phyloP scores from a whole-genome alignment of 2,888 invertebrate species.

The Phortica magna region DNA sequence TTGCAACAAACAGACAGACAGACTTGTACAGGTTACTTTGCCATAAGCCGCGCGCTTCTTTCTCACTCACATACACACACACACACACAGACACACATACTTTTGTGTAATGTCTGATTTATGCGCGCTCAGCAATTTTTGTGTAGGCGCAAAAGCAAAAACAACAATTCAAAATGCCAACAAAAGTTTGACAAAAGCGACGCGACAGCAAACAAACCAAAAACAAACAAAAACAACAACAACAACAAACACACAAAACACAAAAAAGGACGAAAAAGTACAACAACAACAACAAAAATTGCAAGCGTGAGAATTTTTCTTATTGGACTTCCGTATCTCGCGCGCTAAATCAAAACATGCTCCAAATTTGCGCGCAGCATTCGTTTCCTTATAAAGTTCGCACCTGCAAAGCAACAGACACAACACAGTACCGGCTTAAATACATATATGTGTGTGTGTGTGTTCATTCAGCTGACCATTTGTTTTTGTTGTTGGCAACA shows the following conservation, averaged over 20 bases:
- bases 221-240: neutral
- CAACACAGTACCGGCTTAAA: neutral
- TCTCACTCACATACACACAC: no score
- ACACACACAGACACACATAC: no score
- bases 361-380: slow-evolving; percentile 23
- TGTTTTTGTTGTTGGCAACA: slow-evolving; percentile 5
- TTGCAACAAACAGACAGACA: neutral
- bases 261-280: neutral
- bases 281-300: slow-evolving; percentile 33
- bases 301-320: slow-evolving; percentile 70
- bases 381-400: slow-evolving; percentile 28
- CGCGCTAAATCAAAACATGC: slow-evolving; percentile 30
- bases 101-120: neutral
- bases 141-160: slow-evolving; percentile 31
- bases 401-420: slow-evolving; percentile 11
- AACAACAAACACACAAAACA: no score
- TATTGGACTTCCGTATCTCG: slow-evolving; percentile 48
- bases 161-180: neutral
- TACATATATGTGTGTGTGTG: neutral
- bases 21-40: neutral
- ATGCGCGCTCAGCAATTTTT: slow-evolving; percentile 32
- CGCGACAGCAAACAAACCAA: neutral
- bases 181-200: neutral
- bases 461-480: neutral
- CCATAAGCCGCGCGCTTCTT: neutral